A percentile compares a stretch with the other conserved stretches of the same genome.
Conservation (phyloP, 2,797 vertebrate species). For the Schizopygopsis pylzovi region DNA sequence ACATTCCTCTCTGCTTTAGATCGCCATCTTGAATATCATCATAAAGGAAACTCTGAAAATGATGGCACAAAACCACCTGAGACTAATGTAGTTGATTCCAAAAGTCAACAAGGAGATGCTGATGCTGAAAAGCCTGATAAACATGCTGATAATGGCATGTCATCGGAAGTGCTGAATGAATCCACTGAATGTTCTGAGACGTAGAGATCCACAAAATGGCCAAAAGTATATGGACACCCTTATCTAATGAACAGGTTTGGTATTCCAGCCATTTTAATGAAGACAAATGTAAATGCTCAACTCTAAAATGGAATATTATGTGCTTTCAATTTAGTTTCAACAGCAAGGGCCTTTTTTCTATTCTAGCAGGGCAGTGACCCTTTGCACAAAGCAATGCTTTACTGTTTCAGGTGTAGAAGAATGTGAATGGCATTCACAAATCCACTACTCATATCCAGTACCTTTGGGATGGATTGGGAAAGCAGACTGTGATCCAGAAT, state of each 20-base stretch:
- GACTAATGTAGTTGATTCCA: slow-evolving; percentile 49
- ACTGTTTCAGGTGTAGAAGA: background rate
- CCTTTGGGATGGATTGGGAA: background rate
- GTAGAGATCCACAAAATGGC: slow-evolving; percentile 76
- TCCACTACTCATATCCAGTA: background rate
- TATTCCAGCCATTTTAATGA: background rate
- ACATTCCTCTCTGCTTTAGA: slow-evolving; percentile 71
- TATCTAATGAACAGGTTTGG: background rate
- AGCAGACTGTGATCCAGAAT: background rate
- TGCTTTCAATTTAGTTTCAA: background rate
- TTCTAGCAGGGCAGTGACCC: background rate
- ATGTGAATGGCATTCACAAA: background rate
- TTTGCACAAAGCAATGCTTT: background rate
- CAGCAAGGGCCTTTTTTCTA: background rate
- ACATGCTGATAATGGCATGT: slow-evolving; percentile 61
- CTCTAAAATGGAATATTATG: background rate
- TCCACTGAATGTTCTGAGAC: slow-evolving; percentile 79
- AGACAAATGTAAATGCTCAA: background rate
- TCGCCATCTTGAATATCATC: slow-evolving; percentile 74
- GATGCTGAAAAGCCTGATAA: slow-evolving; percentile 51
- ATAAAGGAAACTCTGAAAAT: slow-evolving; percentile 55
- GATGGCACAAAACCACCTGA: slow-evolving; percentile 50
- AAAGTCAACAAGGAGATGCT: slow-evolving; percentile 64
- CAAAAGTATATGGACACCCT: background rate
- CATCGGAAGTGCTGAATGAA: slow-evolving; percentile 74